These are phyloP conservation scores for Bombyx mandarina DNA, from an alignment of 1,140 invertebrate genomes.

Conservation along the genomic window DNA sequence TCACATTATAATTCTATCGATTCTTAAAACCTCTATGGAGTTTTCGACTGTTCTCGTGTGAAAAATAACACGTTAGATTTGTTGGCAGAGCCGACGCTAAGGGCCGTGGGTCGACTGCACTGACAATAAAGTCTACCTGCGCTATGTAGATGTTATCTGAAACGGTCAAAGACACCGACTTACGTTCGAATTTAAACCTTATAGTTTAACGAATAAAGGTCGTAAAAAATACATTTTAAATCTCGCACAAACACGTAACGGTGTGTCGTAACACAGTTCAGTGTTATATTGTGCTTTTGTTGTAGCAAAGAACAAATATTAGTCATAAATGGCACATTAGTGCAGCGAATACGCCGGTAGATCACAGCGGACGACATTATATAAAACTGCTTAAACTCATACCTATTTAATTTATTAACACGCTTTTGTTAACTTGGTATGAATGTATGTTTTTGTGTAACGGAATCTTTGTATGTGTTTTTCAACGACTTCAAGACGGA, in stretches of 20 bases:
- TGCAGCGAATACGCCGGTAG: too few relatives aligned
- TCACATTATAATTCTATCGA: too few relatives aligned
- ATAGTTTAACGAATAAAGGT: not conserved
- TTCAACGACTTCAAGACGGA: too few relatives aligned
- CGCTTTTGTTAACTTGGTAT: too few relatives aligned
- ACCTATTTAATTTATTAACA: too few relatives aligned
- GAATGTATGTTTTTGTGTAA: too few relatives aligned
- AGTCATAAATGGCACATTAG: constrained; percentile 11
- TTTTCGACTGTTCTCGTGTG: constrained; percentile 17
- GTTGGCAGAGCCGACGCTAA: constrained; percentile 14
- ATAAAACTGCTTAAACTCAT: too few relatives aligned
- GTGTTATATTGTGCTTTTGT: constrained; percentile 57
- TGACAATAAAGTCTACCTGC: constrained; percentile 59
- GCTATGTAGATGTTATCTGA: constrained; percentile 57
- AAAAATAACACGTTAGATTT: constrained; percentile 27
- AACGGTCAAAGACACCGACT: constrained; percentile 52
- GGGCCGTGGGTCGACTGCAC: constrained; percentile 13
- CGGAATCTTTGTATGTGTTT: too few relatives aligned
- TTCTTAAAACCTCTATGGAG: too few relatives aligned
- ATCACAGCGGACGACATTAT: too few relatives aligned
- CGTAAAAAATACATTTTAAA: not conserved
- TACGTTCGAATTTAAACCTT: constrained; percentile 20
- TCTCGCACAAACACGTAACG: constrained; percentile 30
- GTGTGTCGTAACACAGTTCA: constrained; percentile 58
- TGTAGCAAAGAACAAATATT: constrained; percentile 40